phyloP scores from a whole-genome alignment of 2,113 vertebrate genomes.

The Sterna hirundo region DNA sequence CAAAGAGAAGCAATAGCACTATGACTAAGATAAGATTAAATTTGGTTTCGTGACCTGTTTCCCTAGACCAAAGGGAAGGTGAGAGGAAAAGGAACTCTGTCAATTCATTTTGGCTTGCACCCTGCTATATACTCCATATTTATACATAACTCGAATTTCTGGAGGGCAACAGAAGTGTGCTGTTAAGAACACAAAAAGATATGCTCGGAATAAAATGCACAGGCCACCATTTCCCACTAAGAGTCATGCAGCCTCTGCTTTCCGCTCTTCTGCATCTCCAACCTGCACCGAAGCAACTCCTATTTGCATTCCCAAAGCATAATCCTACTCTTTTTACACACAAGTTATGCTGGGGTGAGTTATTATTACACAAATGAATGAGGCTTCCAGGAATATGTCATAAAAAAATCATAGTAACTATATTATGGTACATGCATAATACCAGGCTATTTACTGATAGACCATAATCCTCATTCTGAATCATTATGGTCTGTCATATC shows the following conservation, averaged over 20 bases:
- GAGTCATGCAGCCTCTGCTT: not conserved
- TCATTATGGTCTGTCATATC: constrained; percentile 36
- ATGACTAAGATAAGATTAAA: not conserved
- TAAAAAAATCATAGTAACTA: not conserved
- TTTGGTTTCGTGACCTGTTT: not conserved
- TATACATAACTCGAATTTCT: not conserved
- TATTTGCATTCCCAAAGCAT: not conserved
- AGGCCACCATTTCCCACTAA: not conserved
- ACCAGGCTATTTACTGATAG: constrained; percentile 12
- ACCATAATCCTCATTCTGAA: constrained; percentile 43
- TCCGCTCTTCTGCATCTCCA: not conserved
- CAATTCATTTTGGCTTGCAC: not conserved
- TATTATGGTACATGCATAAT: not conserved
- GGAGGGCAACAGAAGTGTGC: not conserved
- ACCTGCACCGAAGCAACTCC: not conserved
- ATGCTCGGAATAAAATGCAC: not conserved
- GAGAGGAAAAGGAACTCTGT: not conserved
- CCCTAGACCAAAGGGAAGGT: not conserved
- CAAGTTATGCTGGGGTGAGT: not conserved
- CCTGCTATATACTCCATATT: not conserved
- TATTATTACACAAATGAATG: not conserved
- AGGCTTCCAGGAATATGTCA: constrained; percentile 30
- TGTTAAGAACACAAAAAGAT: not conserved
- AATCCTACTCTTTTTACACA: not conserved
- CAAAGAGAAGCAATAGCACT: not conserved